Evolutionary conservation across 2,797 vertebrate genomes (phyloP), one percentile per base, ranked within the genome.

Genomic region (Eulemur albifrons): DNA sequence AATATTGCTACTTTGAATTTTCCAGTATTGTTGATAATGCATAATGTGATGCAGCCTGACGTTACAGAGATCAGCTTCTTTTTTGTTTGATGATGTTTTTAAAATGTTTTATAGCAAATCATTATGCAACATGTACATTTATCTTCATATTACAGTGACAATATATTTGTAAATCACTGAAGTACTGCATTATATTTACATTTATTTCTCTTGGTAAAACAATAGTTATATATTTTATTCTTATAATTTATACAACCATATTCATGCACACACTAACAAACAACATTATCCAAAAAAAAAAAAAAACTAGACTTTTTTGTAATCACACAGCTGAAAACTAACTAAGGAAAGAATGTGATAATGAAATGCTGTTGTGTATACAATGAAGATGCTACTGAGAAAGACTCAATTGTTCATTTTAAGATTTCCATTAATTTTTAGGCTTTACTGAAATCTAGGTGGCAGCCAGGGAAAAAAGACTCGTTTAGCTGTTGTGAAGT

Each of bases 161-260:
- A 79, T 92, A 48, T 93, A 94, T 96, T 97, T 95, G 81, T 94
- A 97, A 97, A 94, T 94, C 84, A 94, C 38, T 17, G 63, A 96
- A 82, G 45, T 85, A 92, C 13, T 92, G 81, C 17, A 95, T 92
- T 95, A 79, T 83, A 97, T 97, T 97, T 97, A 76, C 94, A 97
- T 97, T 91, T 97, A 91, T 95, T 96, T 95, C n/a, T 75, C 95
- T 95, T 96, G 43, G 15, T 88, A 90, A 97, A 97, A 96, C 50
- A 92, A 88, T 97, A 63, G 23, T 90, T 84, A 88, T 59, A 79
- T 92, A 65, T 73, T 95, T 90, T 94, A 65, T 95, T 95, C 54
- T 93, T 81, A 79, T 96, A 95, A 97, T 96, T 94, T 96, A 87
- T 82, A 92, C 67, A 92, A 57, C 9, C 40, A 67, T 88, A 93